These are phyloP conservation scores for Pempheris klunzingeri DNA, from an alignment of 2,797 vertebrate genomes.

Conservation along the genomic window DNA sequence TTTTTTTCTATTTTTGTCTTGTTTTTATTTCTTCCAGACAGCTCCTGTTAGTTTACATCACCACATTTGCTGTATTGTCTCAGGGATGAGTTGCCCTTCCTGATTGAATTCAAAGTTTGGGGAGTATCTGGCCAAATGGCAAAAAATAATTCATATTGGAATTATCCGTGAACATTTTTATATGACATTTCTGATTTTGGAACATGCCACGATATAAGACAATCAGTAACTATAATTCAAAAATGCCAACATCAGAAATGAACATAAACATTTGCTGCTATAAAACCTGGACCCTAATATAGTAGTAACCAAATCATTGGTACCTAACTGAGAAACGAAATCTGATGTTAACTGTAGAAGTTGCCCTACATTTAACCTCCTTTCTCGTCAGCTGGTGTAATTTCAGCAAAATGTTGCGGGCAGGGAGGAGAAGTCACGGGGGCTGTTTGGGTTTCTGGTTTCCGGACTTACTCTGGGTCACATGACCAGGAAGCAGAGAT, in stretches of 20 bases:
- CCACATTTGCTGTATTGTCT: background rate
- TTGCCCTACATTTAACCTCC: conserved; percentile 71
- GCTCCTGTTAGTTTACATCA: conserved; percentile 19
- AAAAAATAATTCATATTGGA: background rate
- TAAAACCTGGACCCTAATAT: background rate
- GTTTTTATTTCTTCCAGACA: background rate
- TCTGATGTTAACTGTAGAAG: conserved; percentile 30
- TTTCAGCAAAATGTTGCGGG: conserved; percentile 64
- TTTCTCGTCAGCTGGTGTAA: conserved; percentile 70
- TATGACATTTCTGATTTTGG: background rate
- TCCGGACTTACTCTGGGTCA: conserved; percentile 73
- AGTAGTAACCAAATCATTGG: background rate
- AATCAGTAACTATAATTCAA: background rate
- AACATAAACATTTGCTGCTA: background rate
- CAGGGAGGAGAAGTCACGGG: conserved; percentile 47
- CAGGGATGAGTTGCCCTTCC: background rate
- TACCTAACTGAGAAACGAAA: conserved; percentile 26
- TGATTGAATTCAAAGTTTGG: background rate
- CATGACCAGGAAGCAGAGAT: conserved; percentile 78
- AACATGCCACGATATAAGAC: background rate
- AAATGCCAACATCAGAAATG: too few relatives aligned
- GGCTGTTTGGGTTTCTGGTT: conserved; percentile 74
- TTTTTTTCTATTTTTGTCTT: conserved; percentile 11
- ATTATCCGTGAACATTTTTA: background rate
- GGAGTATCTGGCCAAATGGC: too few relatives aligned